Conservation (phyloP, 1,140 invertebrate genomes). For the Anastatus disparis region DNA sequence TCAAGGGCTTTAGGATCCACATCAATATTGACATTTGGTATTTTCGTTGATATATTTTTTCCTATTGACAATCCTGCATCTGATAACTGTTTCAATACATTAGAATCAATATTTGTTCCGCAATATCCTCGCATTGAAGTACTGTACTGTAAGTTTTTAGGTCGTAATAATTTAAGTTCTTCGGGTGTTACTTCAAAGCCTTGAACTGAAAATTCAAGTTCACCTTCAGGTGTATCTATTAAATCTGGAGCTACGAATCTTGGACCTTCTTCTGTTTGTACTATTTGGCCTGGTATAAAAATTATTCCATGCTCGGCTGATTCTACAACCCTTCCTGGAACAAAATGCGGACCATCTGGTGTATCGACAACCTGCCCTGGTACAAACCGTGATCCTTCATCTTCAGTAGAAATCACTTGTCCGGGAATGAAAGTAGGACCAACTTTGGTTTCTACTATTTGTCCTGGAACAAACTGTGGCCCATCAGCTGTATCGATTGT, state of each 20-base stretch:
- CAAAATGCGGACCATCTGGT: constrained; percentile 76
- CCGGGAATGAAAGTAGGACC: constrained; percentile 80
- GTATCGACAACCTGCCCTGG: constrained; percentile 81
- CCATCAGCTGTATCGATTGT: constrained; percentile 76
- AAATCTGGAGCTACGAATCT: constrained; percentile 78
- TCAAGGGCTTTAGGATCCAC: constrained; percentile 68
- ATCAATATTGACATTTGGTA: constrained; percentile 73
- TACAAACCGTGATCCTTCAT: constrained; percentile 77
- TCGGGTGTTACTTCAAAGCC: constrained; percentile 80
- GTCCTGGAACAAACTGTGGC: constrained; percentile 75
- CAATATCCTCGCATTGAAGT: constrained; percentile 69
- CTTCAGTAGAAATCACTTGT: constrained; percentile 78
- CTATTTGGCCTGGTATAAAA: constrained; percentile 78
- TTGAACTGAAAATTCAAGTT: constrained; percentile 78
- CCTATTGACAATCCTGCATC: constrained; percentile 77
- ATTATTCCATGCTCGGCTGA: constrained; percentile 73
- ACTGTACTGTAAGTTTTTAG: constrained; percentile 66
- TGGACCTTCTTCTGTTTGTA: constrained; percentile 77
- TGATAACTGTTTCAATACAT: constrained; percentile 75
- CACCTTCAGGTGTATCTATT: constrained; percentile 73
- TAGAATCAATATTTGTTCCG: constrained; percentile 74
- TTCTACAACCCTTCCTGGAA: constrained; percentile 77
- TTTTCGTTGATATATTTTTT: constrained; percentile 71
- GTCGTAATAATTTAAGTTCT: constrained; percentile 73
- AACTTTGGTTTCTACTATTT: constrained; percentile 76